Evolutionary conservation across 2,888 invertebrate species (phyloP).

Genomic region (Linnaemya vulpina): DNA sequence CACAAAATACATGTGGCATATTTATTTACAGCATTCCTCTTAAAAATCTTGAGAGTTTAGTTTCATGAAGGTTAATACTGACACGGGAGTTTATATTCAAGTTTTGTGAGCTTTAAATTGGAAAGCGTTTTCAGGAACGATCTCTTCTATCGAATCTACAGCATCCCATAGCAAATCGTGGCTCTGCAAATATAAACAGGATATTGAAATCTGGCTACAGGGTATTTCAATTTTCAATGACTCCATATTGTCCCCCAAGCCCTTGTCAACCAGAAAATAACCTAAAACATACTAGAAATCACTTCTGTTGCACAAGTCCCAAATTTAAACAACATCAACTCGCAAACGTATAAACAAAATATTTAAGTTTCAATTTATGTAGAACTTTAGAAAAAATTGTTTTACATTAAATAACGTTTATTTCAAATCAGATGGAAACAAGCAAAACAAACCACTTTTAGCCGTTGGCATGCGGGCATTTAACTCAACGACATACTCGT

Average conservation of each 20-base stretch:
- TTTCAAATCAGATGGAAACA: constrained; percentile 59
- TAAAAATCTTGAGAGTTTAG: no score
- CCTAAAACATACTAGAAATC: no score
- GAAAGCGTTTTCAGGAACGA: no score
- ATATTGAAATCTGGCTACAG: background rate
- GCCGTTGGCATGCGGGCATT: constrained; percentile 51
- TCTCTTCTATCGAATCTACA: no score
- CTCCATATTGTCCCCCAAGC: background rate
- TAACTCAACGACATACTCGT: background rate
- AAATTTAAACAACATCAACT: constrained; percentile 12
- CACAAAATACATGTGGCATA: no score
- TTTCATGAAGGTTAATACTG: no score
- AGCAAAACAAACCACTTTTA: constrained; percentile 48
- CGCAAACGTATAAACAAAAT: constrained; percentile 20
- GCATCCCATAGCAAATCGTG: no score
- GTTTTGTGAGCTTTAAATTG: no score
- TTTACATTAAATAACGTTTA: constrained; percentile 58
- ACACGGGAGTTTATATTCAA: no score
- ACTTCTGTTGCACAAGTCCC: background rate
- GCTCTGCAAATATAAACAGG: background rate
- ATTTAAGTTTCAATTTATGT: background rate
- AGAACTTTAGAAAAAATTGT: constrained; percentile 20
- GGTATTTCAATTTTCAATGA: background rate
- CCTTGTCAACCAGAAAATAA: background rate
- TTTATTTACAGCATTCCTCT: no score